Evolutionary conservation across 2,113 vertebrate genomes (phyloP).

Genomic region (Zingel zingel): DNA sequence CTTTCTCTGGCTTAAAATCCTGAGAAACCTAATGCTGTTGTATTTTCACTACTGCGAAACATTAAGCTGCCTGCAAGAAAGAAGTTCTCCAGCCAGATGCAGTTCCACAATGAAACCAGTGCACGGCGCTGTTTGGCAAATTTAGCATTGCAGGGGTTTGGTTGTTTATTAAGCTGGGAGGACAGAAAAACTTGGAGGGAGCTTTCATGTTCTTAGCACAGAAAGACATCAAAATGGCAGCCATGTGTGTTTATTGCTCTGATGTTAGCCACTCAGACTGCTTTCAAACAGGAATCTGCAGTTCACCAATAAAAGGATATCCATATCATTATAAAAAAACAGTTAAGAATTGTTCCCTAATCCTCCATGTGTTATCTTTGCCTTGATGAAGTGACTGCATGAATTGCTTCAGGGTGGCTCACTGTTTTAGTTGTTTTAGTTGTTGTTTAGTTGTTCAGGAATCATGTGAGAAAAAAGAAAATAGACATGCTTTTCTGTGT

Average conservation of each 20-base stretch:
- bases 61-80: background rate
- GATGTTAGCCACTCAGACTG: background rate
- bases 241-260: constrained; percentile 39
- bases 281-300: background rate
- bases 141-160: constrained; percentile 26
- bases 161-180: constrained; percentile 33
- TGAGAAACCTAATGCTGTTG: background rate
- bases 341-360: background rate
- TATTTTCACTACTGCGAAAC: background rate
- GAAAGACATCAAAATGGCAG: constrained; percentile 73
- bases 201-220: constrained; percentile 50
- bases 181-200: constrained; percentile 60
- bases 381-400: background rate
- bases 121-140: constrained; percentile 53
- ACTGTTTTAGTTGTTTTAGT: background rate
- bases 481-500: background rate
- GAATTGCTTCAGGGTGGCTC: background rate
- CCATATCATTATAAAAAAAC: background rate
- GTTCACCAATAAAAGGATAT: background rate
- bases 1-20: too few species aligned
- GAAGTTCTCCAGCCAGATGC: background rate
- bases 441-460: too few species aligned
- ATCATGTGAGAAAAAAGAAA: background rate
- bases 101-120: constrained; percentile 44
- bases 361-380: background rate